phyloP scores from a whole-genome alignment of 2,797 vertebrate genomes.

The Tachyglossus aculeatus region DNA sequence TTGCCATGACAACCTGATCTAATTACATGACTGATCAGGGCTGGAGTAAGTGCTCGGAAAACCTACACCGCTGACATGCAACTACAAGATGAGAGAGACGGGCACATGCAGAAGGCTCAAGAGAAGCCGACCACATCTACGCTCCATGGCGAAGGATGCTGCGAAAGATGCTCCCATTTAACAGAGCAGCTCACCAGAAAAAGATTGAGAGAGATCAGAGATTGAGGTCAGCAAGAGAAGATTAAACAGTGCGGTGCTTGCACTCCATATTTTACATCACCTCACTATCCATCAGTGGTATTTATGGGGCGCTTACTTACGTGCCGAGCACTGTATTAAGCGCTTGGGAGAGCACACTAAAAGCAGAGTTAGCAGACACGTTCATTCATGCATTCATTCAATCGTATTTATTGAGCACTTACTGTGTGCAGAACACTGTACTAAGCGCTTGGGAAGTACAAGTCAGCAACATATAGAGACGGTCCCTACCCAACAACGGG shows the following conservation, averaged over 20 bases:
- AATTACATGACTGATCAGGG: constrained; percentile 80
- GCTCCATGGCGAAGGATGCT: constrained; percentile 43
- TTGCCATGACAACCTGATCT: constrained; percentile 83
- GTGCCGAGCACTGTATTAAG: too few species aligned
- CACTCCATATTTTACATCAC: constrained; percentile 44
- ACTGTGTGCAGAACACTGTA: too few species aligned
- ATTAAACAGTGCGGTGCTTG: constrained; percentile 58
- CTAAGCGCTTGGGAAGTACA: too few species aligned
- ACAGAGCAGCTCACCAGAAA: constrained; percentile 27
- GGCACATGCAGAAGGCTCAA: constrained; percentile 31
- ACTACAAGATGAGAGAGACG: constrained; percentile 62
- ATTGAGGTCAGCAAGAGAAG: constrained; percentile 43
- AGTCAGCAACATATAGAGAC: too few species aligned
- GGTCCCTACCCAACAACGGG: too few species aligned
- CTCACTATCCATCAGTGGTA: too few species aligned
- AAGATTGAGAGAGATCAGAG: constrained; percentile 24
- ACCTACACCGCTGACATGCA: constrained; percentile 72
- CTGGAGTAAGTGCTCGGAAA: constrained; percentile 72
- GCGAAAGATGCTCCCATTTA: constrained; percentile 34
- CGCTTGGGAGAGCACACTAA: too few species aligned
- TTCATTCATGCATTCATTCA: too few species aligned
- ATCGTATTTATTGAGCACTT: too few species aligned
- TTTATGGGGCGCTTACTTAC: too few species aligned
- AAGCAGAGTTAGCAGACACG: too few species aligned
- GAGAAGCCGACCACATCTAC: constrained; percentile 58